A percentile compares a stretch with the other conserved stretches of the same genome.
Conservation (phyloP, 2,888 invertebrate species). For the Patella pellucida region DNA sequence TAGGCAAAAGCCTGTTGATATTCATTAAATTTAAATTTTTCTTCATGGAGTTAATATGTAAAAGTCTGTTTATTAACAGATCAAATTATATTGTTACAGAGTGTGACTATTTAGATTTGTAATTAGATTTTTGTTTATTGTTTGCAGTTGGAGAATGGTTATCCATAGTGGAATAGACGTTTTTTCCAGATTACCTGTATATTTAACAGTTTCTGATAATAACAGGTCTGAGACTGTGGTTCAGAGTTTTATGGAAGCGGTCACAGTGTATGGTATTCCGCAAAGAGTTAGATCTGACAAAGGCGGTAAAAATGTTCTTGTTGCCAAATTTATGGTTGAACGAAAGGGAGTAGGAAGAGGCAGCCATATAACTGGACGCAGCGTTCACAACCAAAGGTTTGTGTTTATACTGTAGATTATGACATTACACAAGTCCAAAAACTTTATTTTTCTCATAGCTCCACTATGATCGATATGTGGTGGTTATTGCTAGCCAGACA, state of each 20-base stretch:
- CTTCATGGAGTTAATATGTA: too few species aligned
- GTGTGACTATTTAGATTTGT: constrained; percentile 3
- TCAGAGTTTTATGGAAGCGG: constrained; percentile 1
- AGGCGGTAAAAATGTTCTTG: constrained; percentile 2
- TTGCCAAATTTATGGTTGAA: constrained; percentile 8
- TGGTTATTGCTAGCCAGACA: background rate
- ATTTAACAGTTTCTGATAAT: constrained; percentile 4
- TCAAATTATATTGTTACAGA: constrained; percentile 4
- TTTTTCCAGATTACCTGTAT: constrained; percentile 5
- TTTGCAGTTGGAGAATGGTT: constrained; percentile 10
- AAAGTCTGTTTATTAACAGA: background rate
- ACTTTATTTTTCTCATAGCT: background rate
- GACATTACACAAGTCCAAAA: constrained; percentile 7
- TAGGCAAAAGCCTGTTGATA: background rate
- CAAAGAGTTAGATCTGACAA: constrained; percentile 8
- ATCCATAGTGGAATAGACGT: constrained; percentile 1
- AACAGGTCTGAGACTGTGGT: constrained; percentile 6
- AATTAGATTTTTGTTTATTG: background rate
- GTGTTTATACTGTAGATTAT: background rate
- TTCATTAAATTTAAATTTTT: too few species aligned
- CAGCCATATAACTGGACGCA: constrained; percentile 7
- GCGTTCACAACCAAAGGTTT: constrained; percentile 3
- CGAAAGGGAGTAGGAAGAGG: constrained; percentile 4
- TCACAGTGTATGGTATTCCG: constrained; percentile 3
- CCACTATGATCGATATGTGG: background rate